Conservation (phyloP, 2,797 vertebrate species). For the Falco biarmicus region DNA sequence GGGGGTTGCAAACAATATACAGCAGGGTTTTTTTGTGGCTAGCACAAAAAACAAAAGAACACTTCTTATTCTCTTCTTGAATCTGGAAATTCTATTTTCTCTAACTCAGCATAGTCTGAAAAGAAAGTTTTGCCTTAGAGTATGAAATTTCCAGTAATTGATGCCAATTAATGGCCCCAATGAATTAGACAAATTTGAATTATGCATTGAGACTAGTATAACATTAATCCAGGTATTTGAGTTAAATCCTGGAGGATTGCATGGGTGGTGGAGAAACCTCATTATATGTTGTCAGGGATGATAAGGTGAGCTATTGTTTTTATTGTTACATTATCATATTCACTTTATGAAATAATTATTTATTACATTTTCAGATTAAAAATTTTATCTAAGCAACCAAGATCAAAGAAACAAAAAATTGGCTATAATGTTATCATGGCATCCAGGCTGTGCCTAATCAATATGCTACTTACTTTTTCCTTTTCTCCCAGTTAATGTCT, state of each 20-base stretch:
- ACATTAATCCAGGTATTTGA: neutral
- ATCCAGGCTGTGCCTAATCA: neutral
- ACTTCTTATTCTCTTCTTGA: neutral
- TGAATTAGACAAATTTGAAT: conserved; percentile 3
- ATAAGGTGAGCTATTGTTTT: neutral
- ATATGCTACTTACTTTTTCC: conserved; percentile 9
- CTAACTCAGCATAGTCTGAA: neutral
- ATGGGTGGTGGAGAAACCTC: neutral
- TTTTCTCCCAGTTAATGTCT: neutral
- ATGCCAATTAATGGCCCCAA: neutral
- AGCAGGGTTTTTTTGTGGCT: neutral
- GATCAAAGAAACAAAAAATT: neutral
- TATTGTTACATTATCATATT: neutral
- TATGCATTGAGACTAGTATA: neutral
- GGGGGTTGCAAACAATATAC: neutral
- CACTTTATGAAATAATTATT: conserved; percentile 22
- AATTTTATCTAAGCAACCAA: neutral
- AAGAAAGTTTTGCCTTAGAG: neutral
- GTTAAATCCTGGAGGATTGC: neutral
- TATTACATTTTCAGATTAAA: conserved; percentile 26
- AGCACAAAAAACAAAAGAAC: neutral
- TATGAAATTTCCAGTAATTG: neutral
- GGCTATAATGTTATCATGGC: neutral
- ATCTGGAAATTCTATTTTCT: neutral
- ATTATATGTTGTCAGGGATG: neutral